Evolutionary conservation across 92 coral and sea anemone species (phyloP).

Genomic region (Actinernus sp.): DNA sequence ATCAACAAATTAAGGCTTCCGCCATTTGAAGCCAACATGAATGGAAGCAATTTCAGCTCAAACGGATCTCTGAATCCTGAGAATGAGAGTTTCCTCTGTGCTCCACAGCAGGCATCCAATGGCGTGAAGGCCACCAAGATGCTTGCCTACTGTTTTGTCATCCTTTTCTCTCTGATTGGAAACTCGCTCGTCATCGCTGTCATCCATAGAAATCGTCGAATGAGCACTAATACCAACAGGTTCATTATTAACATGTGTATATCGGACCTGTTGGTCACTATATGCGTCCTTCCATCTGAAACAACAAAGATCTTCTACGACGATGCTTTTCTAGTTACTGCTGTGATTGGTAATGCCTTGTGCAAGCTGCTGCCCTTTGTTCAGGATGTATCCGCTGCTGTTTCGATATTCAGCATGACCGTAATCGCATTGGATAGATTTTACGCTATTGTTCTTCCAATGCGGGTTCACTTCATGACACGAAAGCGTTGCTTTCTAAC

Average conservation of each 20-base stretch:
- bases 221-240: conserved; percentile 54
- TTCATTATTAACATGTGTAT: conserved; percentile 62
- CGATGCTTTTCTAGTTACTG: conserved; percentile 24
- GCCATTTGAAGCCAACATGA: too few relatives aligned
- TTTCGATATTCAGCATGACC: conserved; percentile 64
- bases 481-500: conserved; percentile 23
- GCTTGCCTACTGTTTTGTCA: conserved; percentile 26
- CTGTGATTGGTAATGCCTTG: conserved; percentile 30
- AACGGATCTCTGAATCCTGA: too few relatives aligned
- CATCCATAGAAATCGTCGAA: conserved; percentile 30
- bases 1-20: too few relatives aligned
- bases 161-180: conserved; percentile 46
- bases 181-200: conserved; percentile 42
- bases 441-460: conserved; percentile 62
- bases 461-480: conserved; percentile 12
- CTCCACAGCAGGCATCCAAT: background rate
- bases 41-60: too few relatives aligned
- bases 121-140: conserved; percentile 24
- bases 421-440: conserved; percentile 71
- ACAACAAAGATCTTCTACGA: conserved; percentile 4
- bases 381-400: conserved; percentile 26
- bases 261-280: conserved; percentile 42
- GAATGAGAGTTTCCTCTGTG: too few relatives aligned
- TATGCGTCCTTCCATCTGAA: conserved; percentile 10
- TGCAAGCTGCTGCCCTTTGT: conserved; percentile 55